Evolutionary conservation across 2,113 vertebrate species (phyloP), one percentile per base, ranked within the genome.

Genomic region (Apistogramma diplotaenia): DNA sequence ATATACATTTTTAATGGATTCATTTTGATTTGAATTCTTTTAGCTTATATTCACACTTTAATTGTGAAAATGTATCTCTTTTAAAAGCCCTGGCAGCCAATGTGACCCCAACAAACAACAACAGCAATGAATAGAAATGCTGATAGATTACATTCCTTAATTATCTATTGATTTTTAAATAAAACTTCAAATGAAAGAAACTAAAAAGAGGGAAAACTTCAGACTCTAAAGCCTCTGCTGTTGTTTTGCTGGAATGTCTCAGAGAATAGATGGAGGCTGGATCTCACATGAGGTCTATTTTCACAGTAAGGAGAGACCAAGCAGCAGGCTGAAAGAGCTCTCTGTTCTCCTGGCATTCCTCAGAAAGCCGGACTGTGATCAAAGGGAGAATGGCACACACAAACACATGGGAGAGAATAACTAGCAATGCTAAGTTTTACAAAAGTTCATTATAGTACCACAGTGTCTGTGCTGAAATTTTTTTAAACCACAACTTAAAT

Each of bases 321-420:
- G 88, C 89, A 87, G 78, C 3, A 11, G 81, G 65, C 92, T 98
- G 93, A 98, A 98, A 96, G 96, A 93, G 88, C 73, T 83, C 89
- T 93, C 95, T 98, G 97, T 97, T 96, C 79, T 58, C 54, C 76
- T 92, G 93, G 91, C 94, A 95, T 95, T 94, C 91, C 92, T 91
- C 81, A 89, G 62, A 2, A 76, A 77, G 88, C 89, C 57, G 56
- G n/a, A 9, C 40, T 35, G 74, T 76, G 88, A 89, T 89, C 91
- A 93, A 90, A 93, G 62, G 19, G 58, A 29, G 74, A 60, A 43
- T 37, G 43, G 74, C 79, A 76, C 74, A 76, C 82, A 80, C 70
- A 83, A 81, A 89, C 79, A 88, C 33, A 33, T 49, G 37, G 1
- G 27, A 59, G 76, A 86, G 73, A 74, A 86, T 53, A 57, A 46